These are phyloP conservation scores for Trichopria drosophilae DNA, from an alignment of 2,888 invertebrate species.

Conservation along the genomic window DNA sequence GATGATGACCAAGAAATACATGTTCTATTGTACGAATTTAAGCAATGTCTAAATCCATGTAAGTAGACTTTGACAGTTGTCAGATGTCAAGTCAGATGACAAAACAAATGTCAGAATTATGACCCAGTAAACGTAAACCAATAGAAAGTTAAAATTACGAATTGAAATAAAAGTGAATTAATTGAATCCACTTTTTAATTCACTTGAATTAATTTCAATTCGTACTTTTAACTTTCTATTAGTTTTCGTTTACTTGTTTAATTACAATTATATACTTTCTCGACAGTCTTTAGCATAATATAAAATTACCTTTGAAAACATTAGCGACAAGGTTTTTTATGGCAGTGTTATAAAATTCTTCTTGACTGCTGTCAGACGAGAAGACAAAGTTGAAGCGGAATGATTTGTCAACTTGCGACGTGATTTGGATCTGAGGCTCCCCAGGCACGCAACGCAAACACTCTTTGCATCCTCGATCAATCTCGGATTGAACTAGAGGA, in stretches of 20 bases:
- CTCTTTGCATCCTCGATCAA: conserved; percentile 72
- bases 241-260: not conserved
- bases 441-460: conserved; percentile 70
- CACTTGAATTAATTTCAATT: too few relatives aligned
- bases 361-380: conserved; percentile 69
- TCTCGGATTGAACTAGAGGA: conserved; percentile 75
- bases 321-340: conserved; percentile 72
- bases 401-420: conserved; percentile 66
- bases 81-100: too few relatives aligned
- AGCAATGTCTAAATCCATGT: too few relatives aligned
- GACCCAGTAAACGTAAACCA: too few relatives aligned
- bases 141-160: too few relatives aligned
- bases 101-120: not conserved
- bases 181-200: too few relatives aligned
- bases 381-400: conserved; percentile 88
- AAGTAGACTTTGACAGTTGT: too few relatives aligned
- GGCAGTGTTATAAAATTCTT: conserved; percentile 72
- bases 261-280: conserved; percentile 6
- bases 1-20: too few relatives aligned
- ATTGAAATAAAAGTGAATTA: too few relatives aligned
- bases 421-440: conserved; percentile 72
- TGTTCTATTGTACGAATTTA: too few relatives aligned
- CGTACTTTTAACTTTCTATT: too few relatives aligned
- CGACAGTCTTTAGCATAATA: conserved; percentile 11
- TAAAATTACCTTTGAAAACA: conserved; percentile 72